Conservation (phyloP, 2,113 vertebrate species). For the Formicarius rufipectus region DNA sequence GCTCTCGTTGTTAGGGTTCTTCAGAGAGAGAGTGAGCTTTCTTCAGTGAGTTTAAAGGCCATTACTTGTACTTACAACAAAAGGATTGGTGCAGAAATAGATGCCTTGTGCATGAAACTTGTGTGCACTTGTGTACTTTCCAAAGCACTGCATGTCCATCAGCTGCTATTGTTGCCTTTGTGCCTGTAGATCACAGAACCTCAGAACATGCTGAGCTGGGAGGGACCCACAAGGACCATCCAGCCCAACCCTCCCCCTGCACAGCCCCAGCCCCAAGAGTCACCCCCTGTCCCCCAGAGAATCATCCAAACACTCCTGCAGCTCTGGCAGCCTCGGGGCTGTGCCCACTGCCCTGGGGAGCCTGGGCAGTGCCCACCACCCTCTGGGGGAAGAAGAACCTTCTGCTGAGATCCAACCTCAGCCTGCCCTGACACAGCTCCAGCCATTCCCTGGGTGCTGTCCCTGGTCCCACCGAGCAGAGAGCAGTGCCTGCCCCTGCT, state of each 20-base stretch:
- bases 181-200: not conserved
- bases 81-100: not conserved
- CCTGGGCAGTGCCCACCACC: not conserved
- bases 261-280: not conserved
- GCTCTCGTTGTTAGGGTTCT: not conserved
- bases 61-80: not conserved
- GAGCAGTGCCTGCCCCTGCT: not conserved
- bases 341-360: not conserved
- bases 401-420: not conserved
- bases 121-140: rapidly evolving
- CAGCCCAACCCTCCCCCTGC: not conserved
- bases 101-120: rapidly evolving
- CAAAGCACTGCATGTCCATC: rapidly evolving
- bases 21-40: not conserved
- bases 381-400: not conserved
- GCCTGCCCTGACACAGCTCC: not conserved
- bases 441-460: not conserved
- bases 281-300: not conserved
- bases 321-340: not conserved
- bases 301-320: not conserved
- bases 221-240: not conserved
- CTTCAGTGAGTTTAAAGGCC: not conserved
- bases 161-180: not conserved
- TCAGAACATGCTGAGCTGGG: not conserved
- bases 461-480: not conserved